A percentile compares a stretch with the other conserved stretches of the same genome.
phyloP scores from a whole-genome alignment of 2,888 invertebrate species.

The Drosophila austrosaltans region DNA sequence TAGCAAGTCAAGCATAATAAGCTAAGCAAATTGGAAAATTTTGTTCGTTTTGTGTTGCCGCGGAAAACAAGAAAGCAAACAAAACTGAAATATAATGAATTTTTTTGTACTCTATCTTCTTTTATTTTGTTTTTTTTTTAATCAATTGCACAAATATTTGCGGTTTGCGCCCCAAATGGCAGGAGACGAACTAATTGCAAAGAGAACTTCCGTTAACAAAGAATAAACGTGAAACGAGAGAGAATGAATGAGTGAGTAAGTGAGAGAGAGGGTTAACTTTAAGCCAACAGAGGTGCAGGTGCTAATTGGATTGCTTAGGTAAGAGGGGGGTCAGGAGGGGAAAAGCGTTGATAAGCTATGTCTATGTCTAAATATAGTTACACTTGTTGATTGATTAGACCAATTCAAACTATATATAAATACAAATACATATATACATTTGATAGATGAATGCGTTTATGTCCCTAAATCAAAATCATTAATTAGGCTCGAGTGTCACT shows the following conservation, averaged over 20 bases:
- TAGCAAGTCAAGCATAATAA: slow-evolving; percentile 60
- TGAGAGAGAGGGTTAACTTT: slow-evolving; percentile 1
- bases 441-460: slow-evolving; percentile 31
- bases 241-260: background rate
- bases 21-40: slow-evolving; percentile 69
- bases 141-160: slow-evolving; percentile 72
- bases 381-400: slow-evolving; percentile 20
- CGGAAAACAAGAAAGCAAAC: slow-evolving; percentile 22
- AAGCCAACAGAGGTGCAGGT: slow-evolving; percentile 9
- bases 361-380: slow-evolving; percentile 13
- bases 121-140: slow-evolving; percentile 30
- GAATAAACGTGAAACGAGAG: background rate
- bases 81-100: slow-evolving; percentile 8
- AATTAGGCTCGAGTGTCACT: background rate
- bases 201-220: slow-evolving; percentile 7
- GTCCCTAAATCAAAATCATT: background rate
- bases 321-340: background rate
- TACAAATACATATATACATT: slow-evolving; percentile 1
- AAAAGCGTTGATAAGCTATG: background rate
- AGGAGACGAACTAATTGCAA: slow-evolving; percentile 6
- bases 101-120: slow-evolving; percentile 1
- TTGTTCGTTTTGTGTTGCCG: slow-evolving; percentile 31
- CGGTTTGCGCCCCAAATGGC: slow-evolving; percentile 4
- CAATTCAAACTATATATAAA: slow-evolving; percentile 16
- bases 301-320: slow-evolving; percentile 19